phyloP scores from a whole-genome alignment of 2,113 vertebrate genomes.

The Phasianus colchicus region DNA sequence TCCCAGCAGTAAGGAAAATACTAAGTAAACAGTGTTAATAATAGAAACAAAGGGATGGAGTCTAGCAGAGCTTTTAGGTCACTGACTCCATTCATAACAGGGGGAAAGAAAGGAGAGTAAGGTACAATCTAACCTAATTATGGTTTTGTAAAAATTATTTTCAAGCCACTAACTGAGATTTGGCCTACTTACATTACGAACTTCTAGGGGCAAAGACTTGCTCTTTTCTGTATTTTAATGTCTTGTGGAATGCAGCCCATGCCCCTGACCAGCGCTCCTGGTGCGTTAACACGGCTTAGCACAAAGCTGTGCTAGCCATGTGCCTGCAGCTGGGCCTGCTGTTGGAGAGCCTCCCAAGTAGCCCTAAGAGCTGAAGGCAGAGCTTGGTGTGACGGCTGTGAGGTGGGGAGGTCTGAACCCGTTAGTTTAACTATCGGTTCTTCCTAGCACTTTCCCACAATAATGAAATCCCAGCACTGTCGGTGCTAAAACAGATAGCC shows the following conservation, averaged over 20 bases:
- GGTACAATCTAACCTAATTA: slow-evolving; percentile 63
- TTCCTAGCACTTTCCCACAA: not conserved
- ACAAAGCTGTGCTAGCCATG: not conserved
- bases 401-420: not conserved
- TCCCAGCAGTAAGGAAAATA: slow-evolving; percentile 10
- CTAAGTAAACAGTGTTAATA: slow-evolving; percentile 47
- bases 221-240: not conserved
- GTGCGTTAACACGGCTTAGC: not conserved
- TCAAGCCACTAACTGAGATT: slow-evolving; percentile 47
- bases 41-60: slow-evolving; percentile 45
- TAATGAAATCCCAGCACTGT: not conserved
- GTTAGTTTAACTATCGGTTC: not conserved
- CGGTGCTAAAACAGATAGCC: rapidly evolving
- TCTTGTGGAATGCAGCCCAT: not conserved
- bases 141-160: slow-evolving; percentile 40
- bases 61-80: slow-evolving; percentile 46
- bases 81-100: slow-evolving; percentile 39
- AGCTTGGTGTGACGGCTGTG: not conserved
- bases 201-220: slow-evolving; percentile 3
- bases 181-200: slow-evolving; percentile 39
- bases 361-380: not conserved
- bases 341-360: not conserved
- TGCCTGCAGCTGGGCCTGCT: not conserved
- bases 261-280: not conserved
- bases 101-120: slow-evolving; percentile 7